These are phyloP conservation scores for Cyprinodon tularosa DNA, from an alignment of 2,113 vertebrate species.

Conservation along the genomic window DNA sequence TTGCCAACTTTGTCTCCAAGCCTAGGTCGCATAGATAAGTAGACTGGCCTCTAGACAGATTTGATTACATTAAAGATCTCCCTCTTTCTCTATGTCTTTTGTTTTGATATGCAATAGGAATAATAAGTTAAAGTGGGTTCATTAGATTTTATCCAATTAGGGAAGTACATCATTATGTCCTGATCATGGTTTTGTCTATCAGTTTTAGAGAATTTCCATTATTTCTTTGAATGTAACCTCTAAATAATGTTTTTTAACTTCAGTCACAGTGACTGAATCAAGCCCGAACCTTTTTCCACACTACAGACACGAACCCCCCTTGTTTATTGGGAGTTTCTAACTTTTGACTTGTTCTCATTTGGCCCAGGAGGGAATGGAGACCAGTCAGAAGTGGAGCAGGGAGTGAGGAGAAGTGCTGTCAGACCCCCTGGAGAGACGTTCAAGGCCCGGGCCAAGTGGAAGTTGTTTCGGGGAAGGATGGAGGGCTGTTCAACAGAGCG, in stretches of 20 bases:
- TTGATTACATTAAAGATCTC: no score
- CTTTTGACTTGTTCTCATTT: slow-evolving; percentile 19
- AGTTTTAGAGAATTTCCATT: background rate
- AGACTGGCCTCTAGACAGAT: no score
- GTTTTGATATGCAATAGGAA: no score
- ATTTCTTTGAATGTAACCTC: background rate
- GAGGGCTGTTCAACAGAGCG: slow-evolving; percentile 64
- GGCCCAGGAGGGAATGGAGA: slow-evolving; percentile 54
- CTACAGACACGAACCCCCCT: slow-evolving; percentile 13
- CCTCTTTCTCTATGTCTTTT: no score
- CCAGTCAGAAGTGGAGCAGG: slow-evolving; percentile 46
- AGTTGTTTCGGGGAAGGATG: slow-evolving; percentile 49
- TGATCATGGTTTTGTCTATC: no score
- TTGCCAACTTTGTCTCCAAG: no score
- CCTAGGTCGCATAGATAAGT: no score
- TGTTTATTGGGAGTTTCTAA: slow-evolving; percentile 51
- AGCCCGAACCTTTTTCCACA: slow-evolving; percentile 7
- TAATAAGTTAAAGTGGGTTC: background rate
- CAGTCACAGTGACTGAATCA: background rate
- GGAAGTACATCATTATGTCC: background rate
- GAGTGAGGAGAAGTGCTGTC: slow-evolving; percentile 58
- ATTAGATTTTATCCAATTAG: background rate
- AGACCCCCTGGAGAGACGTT: slow-evolving; percentile 61
- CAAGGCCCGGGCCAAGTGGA: slow-evolving; percentile 49
- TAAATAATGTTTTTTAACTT: background rate